Evolutionary conservation across 2,113 vertebrate species (phyloP).

Genomic region (Butorides virescens): DNA sequence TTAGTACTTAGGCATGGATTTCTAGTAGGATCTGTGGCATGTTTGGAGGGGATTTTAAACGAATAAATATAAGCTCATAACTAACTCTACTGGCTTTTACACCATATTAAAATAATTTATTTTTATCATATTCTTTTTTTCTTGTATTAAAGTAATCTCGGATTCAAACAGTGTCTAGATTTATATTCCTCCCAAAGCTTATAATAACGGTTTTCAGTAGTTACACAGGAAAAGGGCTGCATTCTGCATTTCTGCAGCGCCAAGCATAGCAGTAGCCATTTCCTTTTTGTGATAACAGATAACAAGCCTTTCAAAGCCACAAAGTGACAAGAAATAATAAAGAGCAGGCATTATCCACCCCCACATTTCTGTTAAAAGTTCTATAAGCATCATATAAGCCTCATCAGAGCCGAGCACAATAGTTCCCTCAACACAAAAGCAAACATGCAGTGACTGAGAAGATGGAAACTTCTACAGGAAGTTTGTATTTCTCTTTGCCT

Average conservation of each 20-base stretch:
- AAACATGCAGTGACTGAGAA: background rate
- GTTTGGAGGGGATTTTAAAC: background rate
- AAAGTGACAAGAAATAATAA: constrained; percentile 40
- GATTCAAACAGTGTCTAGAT: background rate
- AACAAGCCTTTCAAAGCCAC: constrained; percentile 36
- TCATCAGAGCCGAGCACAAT: background rate
- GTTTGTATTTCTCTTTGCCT: background rate
- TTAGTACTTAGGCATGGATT: background rate
- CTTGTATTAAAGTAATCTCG: background rate
- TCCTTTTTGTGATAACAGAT: background rate
- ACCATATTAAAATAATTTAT: background rate
- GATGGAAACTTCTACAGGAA: background rate
- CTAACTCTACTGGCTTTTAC: background rate
- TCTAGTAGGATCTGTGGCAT: background rate
- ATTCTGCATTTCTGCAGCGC: constrained; percentile 12
- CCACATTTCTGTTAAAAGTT: background rate
- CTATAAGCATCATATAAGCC: background rate
- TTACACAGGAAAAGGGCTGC: background rate
- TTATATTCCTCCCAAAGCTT: background rate
- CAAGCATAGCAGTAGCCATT: background rate
- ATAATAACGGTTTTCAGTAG: background rate
- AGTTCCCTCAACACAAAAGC: background rate
- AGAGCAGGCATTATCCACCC: background rate
- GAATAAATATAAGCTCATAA: background rate
- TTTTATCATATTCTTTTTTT: background rate